Base-by-base conservation (phyloP, 2,113 vertebrate species). In the Orthonyx spaldingii region DNA sequence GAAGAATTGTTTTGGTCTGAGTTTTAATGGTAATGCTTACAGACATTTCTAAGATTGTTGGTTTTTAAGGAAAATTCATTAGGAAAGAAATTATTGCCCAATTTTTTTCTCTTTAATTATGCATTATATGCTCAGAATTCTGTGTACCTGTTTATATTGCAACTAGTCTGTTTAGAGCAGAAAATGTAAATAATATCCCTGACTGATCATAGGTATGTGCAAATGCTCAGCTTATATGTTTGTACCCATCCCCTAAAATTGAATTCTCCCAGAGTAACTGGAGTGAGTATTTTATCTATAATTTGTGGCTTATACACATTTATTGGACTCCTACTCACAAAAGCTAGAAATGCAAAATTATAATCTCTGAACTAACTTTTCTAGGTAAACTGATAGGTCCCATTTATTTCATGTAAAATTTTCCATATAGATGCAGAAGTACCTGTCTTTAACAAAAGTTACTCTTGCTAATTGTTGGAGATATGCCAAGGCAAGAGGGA, bases 381-480 rank as follows among this genome's bases (percentile, higher is more conserved):
- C 91, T 94, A 66, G 89, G 86, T 93, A 88, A 89, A 77, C 56
- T 84, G 61, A 70, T 75, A 89, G 33, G 71, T 93, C 78, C 32
- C 35, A 65, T 92, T 94, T 88, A 93, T 93, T 75, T 77, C 80
- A 86, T 85, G 72, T 72, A 81, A 93, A 80, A 33, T 75, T 70
- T 94, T 92, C 71, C 70, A 24, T 60, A 63, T 90, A 95, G 91
- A 55, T 79, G 53, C 75, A 90, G 65, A 97, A 89, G 50, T 89
- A 91, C 52, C 74, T 78, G 33, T 66, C 68, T 97, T 96, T 96
- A 81, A 52, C 64, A 79, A 84, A 94, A 97, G 55, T 39, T 78
- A 32, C 65, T 80, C 8, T 92, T 97, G 66, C 84, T 89, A 94
- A 93, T 94, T 95, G 28, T 94, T 87, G 65, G 89, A 94, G 82